Conservation (phyloP, 2,888 invertebrate genomes). For the Halocaridina rubra region DNA sequence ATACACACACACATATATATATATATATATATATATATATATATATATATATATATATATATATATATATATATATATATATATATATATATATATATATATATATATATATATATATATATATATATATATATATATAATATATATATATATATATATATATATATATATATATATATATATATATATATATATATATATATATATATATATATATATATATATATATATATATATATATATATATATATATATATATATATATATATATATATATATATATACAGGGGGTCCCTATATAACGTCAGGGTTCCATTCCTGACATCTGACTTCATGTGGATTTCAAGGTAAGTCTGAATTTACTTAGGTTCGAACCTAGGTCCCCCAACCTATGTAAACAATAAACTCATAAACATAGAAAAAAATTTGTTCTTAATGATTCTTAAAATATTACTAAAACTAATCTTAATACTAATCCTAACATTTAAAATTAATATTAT, state of each 20-base stretch:
- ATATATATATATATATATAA: background rate
- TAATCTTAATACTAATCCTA: too few relatives aligned
- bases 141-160: background rate
- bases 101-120: background rate
- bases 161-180: background rate
- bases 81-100: background rate
- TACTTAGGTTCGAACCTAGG: too few relatives aligned
- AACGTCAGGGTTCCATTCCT: too few relatives aligned
- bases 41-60: background rate
- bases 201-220: background rate
- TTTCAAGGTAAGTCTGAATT: too few relatives aligned
- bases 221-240: background rate
- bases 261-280: constrained; percentile 14
- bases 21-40: background rate
- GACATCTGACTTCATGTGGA: too few relatives aligned
- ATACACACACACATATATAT: background rate
- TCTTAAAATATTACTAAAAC: too few relatives aligned
- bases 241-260: background rate
- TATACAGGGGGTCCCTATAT: too few relatives aligned
- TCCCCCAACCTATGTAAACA: too few relatives aligned
- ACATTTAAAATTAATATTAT: too few relatives aligned
- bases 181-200: background rate
- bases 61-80: background rate
- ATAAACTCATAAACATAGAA: too few relatives aligned
- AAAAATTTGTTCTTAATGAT: too few relatives aligned